Evolutionary conservation across 2,797 vertebrate genomes (phyloP).

Genomic region (Hypotaenidia okinawae): DNA sequence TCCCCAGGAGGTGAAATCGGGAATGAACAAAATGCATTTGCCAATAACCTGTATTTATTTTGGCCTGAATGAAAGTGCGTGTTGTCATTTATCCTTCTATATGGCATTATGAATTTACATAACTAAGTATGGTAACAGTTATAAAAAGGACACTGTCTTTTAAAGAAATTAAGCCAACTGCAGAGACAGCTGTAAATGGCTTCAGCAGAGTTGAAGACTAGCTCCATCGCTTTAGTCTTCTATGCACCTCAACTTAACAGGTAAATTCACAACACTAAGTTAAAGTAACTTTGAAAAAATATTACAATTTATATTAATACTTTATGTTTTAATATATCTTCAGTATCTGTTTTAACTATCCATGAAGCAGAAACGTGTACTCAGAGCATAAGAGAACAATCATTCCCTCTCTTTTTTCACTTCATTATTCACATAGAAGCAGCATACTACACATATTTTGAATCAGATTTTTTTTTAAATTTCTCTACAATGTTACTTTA

Average conservation of each 20-base stretch:
- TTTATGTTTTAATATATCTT: not conserved
- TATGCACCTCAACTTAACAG: not conserved
- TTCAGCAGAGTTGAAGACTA: not conserved
- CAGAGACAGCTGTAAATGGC: not conserved
- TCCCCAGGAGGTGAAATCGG: not conserved
- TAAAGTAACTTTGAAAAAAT: not conserved
- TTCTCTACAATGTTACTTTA: not conserved
- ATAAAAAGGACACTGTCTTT: not conserved
- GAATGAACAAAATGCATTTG: not conserved
- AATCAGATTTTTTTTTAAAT: not conserved
- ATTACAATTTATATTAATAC: not conserved
- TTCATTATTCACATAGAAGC: not conserved
- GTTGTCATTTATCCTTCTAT: not conserved
- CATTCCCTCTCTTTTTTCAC: too few relatives aligned
- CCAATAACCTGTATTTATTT: conserved; percentile 12
- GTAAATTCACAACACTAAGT: not conserved
- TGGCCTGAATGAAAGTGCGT: not conserved
- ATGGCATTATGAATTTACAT: not conserved
- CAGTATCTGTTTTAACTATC: not conserved
- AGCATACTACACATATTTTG: not conserved
- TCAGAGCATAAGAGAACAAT: not conserved
- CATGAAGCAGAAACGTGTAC: not conserved
- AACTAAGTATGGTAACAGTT: not conserved
- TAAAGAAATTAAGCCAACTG: conserved; percentile 3
- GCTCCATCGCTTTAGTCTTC: not conserved